Evolutionary conservation across 1,140 invertebrate genomes (phyloP).

Genomic region (Drosophila sturtevanti): DNA sequence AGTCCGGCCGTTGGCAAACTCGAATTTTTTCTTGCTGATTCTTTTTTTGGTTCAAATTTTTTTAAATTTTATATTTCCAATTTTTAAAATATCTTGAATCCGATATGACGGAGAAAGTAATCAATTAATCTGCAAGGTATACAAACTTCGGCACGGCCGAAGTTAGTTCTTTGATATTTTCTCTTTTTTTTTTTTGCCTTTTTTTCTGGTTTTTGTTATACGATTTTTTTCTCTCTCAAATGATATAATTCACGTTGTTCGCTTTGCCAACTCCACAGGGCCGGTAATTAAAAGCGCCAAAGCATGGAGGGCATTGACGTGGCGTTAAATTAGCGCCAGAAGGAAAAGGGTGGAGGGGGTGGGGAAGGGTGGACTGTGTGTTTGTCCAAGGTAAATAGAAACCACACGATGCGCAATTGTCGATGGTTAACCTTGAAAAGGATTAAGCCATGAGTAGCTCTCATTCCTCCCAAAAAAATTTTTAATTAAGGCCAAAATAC

Average conservation of each 20-base stretch:
- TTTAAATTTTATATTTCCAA: too few relatives aligned
- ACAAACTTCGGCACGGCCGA: too few relatives aligned
- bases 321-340: constrained; percentile 8
- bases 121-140: too few relatives aligned
- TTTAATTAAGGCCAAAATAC: constrained; percentile 11
- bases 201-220: background rate
- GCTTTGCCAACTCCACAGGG: constrained; percentile 4
- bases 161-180: too few relatives aligned
- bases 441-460: background rate
- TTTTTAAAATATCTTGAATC: too few relatives aligned
- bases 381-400: constrained; percentile 9
- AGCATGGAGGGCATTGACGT: constrained; percentile 21
- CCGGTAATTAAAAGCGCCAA: constrained; percentile 28
- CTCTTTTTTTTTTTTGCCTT: background rate
- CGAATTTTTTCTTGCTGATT: too few relatives aligned
- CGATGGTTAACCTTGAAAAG: constrained; percentile 10
- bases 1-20: too few relatives aligned
- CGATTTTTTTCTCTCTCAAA: constrained; percentile 5
- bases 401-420: background rate
- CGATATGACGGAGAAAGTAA: too few relatives aligned
- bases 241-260: constrained; percentile 18
- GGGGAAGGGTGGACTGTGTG: background rate
- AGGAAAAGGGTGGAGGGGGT: background rate
- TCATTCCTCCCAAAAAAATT: background rate
- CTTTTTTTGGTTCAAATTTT: too few relatives aligned